These are phyloP conservation scores for Harmothoe impar DNA, from an alignment of 2,888 invertebrate species.

Conservation along the genomic window DNA sequence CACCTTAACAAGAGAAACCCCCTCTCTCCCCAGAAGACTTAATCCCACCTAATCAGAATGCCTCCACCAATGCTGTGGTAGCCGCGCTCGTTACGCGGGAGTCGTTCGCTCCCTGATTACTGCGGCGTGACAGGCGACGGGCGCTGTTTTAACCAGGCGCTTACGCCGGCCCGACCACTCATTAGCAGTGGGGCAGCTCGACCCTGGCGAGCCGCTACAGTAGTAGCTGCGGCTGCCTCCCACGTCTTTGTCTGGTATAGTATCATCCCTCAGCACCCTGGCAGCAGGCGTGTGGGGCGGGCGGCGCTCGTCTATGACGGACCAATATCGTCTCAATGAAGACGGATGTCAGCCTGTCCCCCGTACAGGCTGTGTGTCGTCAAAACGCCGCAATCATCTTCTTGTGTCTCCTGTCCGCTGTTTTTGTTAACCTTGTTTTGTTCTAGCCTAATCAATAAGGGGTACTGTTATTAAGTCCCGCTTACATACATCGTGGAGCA, in stretches of 20 bases:
- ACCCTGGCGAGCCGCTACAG: background rate
- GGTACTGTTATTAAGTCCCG: too few species aligned
- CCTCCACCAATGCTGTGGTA: background rate
- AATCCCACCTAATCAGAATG: constrained; percentile 43
- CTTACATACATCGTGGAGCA: too few species aligned
- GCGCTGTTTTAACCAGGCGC: background rate
- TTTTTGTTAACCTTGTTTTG: too few species aligned
- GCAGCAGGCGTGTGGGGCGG: background rate
- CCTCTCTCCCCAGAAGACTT: background rate
- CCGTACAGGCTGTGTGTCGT: background rate
- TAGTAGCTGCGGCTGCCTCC: background rate
- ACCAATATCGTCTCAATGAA: constrained; percentile 18
- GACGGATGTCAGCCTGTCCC: background rate
- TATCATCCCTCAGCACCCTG: background rate
- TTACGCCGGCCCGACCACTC: background rate
- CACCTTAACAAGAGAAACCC: too few species aligned
- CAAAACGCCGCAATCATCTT: background rate
- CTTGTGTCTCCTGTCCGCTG: too few species aligned
- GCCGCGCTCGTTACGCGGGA: background rate
- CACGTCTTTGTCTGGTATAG: background rate
- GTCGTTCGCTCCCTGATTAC: background rate
- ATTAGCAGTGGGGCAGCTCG: background rate
- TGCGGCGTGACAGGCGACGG: background rate
- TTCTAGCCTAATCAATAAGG: too few species aligned
- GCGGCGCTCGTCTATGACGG: background rate